Evolutionary conservation across 2,888 invertebrate genomes (phyloP), one percentile per base, ranked within the genome.

Genomic region (Aphodius granarius): DNA sequence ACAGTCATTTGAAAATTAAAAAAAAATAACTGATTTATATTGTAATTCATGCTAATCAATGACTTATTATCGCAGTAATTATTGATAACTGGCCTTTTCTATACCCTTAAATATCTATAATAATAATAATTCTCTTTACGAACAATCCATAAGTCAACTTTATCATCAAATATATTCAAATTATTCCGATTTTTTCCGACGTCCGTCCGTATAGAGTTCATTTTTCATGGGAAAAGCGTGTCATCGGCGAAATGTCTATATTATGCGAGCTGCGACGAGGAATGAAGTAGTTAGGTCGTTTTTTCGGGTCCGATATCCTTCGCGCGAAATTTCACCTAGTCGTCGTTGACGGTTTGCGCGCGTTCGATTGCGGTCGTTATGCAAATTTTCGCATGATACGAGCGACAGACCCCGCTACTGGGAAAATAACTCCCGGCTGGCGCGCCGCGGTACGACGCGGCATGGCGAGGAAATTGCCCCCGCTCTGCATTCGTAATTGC

Each of bases 301-400:
- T 43, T 43, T 43, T 43, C 43, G 43, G 43, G 43, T 43, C 43
- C 43, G 43, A 43, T 43, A 43, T 43, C 43, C 43, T n/a, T 43
- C 43, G 43, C 43, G 43, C 43, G 43, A 43, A 43, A 43, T 43
- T 43, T 43, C 43, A 43, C 43, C 43, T 43, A 43, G 43, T 43
- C 43, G 43, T 43, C 43, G 43, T 13, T 43, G 43, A 43, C 43
- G 43, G 43, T 43, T 43, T 43, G 43, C 43, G 43, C 43, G 43
- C 43, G 43, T 43, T 43, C 43, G 43, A 43, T 43, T 13, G 43
- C 43, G 68, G 68, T 68, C 68, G 68, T 68, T 68, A 68, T 68
- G 68, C 68, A 68, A 68, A 68, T 68, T 20, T 20, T 68, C 68
- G 68, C 68, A 68, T 68, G 68, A 68, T 68, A 68, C 68, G 68